Conservation (phyloP, 1,140 invertebrate species). For the Subanguina moxae region DNA sequence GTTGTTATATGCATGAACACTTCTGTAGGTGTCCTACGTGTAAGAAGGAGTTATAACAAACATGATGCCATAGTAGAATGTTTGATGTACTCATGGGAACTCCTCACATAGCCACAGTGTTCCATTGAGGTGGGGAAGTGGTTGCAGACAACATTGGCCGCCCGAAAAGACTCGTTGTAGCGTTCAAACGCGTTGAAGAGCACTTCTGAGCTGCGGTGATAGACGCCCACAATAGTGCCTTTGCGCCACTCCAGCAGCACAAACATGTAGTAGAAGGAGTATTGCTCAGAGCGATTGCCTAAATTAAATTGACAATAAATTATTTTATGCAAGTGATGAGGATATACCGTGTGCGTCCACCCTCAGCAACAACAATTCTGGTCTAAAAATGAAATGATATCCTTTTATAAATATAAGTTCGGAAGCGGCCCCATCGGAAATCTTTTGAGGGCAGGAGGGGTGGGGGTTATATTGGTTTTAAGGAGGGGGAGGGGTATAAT, state of each 20-base stretch:
- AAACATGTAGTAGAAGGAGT: conserved; percentile 32
- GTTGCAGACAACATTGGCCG: conserved; percentile 23
- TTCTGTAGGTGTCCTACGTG: not conserved
- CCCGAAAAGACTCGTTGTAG: conserved; percentile 20
- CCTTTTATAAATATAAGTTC: too few relatives aligned
- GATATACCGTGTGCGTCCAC: conserved; percentile 19
- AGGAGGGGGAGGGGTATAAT: too few relatives aligned
- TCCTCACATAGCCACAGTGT: conserved; percentile 19
- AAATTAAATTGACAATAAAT: conserved; percentile 1
- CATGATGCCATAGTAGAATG: conserved; percentile 9
- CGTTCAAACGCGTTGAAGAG: conserved; percentile 40
- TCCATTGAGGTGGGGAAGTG: conserved; percentile 44
- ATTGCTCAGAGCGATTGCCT: conserved; percentile 1
- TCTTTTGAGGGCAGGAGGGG: too few relatives aligned
- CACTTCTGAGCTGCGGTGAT: conserved; percentile 18
- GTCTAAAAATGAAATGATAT: too few relatives aligned
- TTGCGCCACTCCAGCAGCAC: conserved; percentile 38
- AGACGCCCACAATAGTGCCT: conserved; percentile 31
- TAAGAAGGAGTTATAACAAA: not conserved
- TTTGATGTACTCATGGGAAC: conserved; percentile 29
- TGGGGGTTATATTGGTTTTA: too few relatives aligned
- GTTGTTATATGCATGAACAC: not conserved
- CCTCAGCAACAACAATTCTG: conserved; percentile 33
- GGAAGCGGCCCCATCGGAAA: too few relatives aligned
- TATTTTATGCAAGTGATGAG: not conserved